A percentile compares a stretch with the other conserved stretches of the same genome.
Evolutionary conservation across 2,888 invertebrate genomes (phyloP).

Genomic region (Aplocera efformata): DNA sequence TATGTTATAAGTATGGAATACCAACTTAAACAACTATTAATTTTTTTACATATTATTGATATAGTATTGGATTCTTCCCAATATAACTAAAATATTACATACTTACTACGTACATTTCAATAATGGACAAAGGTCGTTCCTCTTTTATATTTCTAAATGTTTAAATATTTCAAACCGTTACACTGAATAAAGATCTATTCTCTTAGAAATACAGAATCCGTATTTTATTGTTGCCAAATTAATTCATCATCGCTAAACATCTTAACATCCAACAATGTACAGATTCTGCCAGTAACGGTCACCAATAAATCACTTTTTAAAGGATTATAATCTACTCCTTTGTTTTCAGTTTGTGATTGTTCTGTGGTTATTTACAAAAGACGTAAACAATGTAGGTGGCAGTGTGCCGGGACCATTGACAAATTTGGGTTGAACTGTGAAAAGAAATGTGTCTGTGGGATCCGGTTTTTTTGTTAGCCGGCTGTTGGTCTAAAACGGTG

Average conservation of each 20-base stretch:
- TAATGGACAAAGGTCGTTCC: too few species aligned
- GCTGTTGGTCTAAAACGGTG: conserved; percentile 5
- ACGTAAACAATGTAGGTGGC: conserved; percentile 27
- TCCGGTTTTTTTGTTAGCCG: conserved; percentile 25
- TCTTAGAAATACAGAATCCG: conserved; percentile 1
- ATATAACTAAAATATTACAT: too few species aligned
- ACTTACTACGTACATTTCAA: too few species aligned
- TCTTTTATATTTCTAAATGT: too few species aligned
- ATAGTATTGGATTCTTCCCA: too few species aligned
- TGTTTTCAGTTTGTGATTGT: conserved; percentile 46
- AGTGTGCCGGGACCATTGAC: conserved; percentile 43
- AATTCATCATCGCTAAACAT: conserved; percentile 16
- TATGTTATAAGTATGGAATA: too few species aligned
- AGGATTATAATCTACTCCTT: conserved; percentile 55
- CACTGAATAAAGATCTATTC: not conserved
- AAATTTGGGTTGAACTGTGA: conserved; percentile 47
- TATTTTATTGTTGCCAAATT: conserved; percentile 17
- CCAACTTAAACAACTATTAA: too few species aligned
- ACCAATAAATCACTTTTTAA: conserved; percentile 57
- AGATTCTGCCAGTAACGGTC: conserved; percentile 34
- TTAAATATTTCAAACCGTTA: too few species aligned
- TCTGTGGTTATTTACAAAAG: conserved; percentile 41
- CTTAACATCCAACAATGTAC: conserved; percentile 19
- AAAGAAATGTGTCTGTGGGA: conserved; percentile 37
- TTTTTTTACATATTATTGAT: too few species aligned